A percentile compares a stretch with the other conserved stretches of the same genome.
Conservation (phyloP, 2,888 invertebrate species). For the Oegoconia quadripuncta region DNA sequence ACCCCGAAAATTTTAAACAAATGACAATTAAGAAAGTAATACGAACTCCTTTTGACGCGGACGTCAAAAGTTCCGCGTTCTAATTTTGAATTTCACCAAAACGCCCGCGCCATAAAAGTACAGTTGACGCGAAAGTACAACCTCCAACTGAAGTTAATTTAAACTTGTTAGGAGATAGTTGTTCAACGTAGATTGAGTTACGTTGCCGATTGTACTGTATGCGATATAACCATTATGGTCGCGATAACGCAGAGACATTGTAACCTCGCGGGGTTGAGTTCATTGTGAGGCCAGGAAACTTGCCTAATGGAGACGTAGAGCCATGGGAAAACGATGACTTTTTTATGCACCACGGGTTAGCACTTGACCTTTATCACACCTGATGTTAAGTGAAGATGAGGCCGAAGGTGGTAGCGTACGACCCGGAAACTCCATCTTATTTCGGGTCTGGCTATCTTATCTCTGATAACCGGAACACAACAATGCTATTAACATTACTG, state of each 20-base stretch:
- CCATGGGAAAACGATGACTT: neutral
- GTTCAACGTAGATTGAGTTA: neutral
- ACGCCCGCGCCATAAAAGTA: slow-evolving; percentile 33
- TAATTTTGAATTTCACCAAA: slow-evolving; percentile 34
- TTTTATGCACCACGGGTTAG: too few relatives aligned
- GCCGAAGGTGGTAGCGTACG: too few relatives aligned
- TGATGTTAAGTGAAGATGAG: too few relatives aligned
- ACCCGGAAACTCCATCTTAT: too few relatives aligned
- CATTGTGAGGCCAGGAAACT: slow-evolving; percentile 33
- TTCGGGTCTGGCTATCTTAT: too few relatives aligned
- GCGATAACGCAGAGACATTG: slow-evolving; percentile 51
- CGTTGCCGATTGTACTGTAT: slow-evolving; percentile 25
- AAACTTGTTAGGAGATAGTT: neutral
- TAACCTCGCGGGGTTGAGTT: slow-evolving; percentile 37
- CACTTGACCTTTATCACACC: too few relatives aligned
- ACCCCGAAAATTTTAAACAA: slow-evolving; percentile 27
- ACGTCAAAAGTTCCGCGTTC: slow-evolving; percentile 24
- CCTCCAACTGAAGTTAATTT: neutral
- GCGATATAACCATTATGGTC: slow-evolving; percentile 54
- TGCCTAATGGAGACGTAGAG: slow-evolving; percentile 26
- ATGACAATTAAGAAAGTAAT: slow-evolving; percentile 36
- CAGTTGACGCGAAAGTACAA: slow-evolving; percentile 16
- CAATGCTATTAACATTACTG: too few relatives aligned
- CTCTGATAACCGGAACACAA: too few relatives aligned
- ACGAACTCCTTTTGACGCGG: slow-evolving; percentile 30